Percentiles rank a stretch among this genome's conserved stretches.
Evolutionary conservation across 2,888 invertebrate genomes (phyloP).

Genomic region (Marasmarcha lunaedactyla): DNA sequence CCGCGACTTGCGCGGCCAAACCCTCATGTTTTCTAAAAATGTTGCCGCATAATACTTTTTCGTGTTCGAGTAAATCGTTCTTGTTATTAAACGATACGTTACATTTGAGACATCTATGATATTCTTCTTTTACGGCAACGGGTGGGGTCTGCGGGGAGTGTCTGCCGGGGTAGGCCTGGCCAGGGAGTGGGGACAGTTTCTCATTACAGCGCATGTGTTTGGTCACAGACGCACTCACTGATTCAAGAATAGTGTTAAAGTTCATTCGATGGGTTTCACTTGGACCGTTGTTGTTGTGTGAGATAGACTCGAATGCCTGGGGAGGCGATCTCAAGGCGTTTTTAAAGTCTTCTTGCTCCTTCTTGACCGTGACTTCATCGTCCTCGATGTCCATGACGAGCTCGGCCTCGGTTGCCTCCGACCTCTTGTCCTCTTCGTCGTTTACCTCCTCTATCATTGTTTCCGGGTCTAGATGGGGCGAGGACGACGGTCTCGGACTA

Average conservation of each 20-base stretch:
- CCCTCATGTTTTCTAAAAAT: conserved; percentile 76
- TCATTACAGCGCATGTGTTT: conserved; percentile 79
- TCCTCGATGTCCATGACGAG: conserved; percentile 78
- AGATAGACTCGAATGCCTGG: conserved; percentile 40
- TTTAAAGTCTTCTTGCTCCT: conserved; percentile 47
- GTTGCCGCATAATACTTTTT: conserved; percentile 73
- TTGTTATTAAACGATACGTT: conserved; percentile 69
- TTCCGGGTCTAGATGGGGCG: conserved; percentile 61
- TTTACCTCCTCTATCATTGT: conserved; percentile 73
- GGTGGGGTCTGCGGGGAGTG: conserved; percentile 36
- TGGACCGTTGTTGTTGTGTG: conserved; percentile 33
- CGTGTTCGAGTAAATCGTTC: conserved; percentile 77
- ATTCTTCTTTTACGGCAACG: conserved; percentile 43
- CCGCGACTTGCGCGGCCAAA: conserved; percentile 82
- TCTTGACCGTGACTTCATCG: conserved; percentile 61
- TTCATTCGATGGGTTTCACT: conserved; percentile 64
- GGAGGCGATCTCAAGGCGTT: conserved; percentile 28
- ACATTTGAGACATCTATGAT: conserved; percentile 70
- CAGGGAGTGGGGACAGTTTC: conserved; percentile 72
- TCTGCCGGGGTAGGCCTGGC: conserved; percentile 47
- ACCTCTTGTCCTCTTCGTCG: conserved; percentile 67
- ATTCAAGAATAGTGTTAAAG: conserved; percentile 79
- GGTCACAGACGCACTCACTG: conserved; percentile 79
- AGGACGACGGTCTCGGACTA: conserved; percentile 36
- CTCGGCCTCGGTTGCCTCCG: conserved; percentile 72